Percentiles rank a stretch among this genome's conserved stretches.
These are phyloP conservation scores for Aphidius ervi DNA, from an alignment of 1,140 invertebrate genomes.

Conservation along the genomic window DNA sequence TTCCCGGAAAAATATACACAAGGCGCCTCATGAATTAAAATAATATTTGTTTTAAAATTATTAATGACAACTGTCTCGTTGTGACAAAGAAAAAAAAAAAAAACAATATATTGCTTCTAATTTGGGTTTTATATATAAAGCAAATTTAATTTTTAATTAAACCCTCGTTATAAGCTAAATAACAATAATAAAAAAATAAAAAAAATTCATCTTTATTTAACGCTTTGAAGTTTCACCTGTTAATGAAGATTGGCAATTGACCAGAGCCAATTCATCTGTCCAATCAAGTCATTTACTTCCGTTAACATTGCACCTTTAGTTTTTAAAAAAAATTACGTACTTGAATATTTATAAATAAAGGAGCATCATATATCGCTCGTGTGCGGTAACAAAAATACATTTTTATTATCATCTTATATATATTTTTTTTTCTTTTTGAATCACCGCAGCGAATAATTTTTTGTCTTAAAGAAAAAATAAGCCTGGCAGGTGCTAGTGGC, in stretches of 20 bases:
- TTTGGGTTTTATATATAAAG: too few relatives aligned
- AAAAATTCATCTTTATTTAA: too few relatives aligned
- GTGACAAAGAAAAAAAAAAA: too few relatives aligned
- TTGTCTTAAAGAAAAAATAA: not conserved
- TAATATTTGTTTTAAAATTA: constrained; percentile 46
- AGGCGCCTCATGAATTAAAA: constrained; percentile 42
- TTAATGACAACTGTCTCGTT: constrained; percentile 36
- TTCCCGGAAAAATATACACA: constrained; percentile 40
- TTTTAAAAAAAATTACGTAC: constrained; percentile 4
- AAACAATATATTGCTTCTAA: too few relatives aligned
- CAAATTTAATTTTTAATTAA: too few relatives aligned
- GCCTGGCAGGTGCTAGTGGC: constrained; percentile 17
- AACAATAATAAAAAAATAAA: too few relatives aligned
- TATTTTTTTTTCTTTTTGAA: not conserved
- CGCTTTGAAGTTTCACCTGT: not conserved
- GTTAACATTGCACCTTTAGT: constrained; percentile 5
- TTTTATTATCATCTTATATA: too few relatives aligned
- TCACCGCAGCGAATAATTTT: constrained; percentile 3
- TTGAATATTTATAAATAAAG: not conserved
- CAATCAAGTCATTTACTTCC: constrained; percentile 7
- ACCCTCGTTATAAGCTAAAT: too few relatives aligned
- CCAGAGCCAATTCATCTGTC: constrained; percentile 10
- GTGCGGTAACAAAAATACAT: too few relatives aligned
- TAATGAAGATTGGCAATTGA: constrained; percentile 5
- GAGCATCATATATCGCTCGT: too few relatives aligned